Evolutionary conservation across 2,888 invertebrate genomes (phyloP), one percentile per base, ranked within the genome.

Genomic region (Gymnocheta viridis): DNA sequence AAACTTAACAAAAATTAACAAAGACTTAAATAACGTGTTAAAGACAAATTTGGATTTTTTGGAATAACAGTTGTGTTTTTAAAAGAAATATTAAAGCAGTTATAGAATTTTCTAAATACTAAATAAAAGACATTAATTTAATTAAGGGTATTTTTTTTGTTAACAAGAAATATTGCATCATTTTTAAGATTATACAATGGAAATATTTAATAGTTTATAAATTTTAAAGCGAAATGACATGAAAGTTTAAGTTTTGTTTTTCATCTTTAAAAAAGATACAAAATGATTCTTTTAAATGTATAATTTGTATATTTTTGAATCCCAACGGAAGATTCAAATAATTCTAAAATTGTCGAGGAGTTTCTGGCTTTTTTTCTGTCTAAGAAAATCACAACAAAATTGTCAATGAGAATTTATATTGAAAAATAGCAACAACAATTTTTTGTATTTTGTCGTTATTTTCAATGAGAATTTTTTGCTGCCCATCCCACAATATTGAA

Each of bases 1-100:
- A 44, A 82, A 78, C 64, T 83, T 76, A 74, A 79, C 64, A 83
- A 79, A 49, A 83, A 79, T 79, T 70, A 83, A 83, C 82, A 83
- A 83, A 64, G 49, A 44, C 41, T 72, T 64, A 74, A 78, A 22
- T 5, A 29, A 66, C 19, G 10, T 19, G 12, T 10, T 35, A 0
- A 35, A 51, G 73, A 19, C 17, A 3, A 62, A 62, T 62, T 60
- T 44, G 2, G 14, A 27, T 51, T 51, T 47, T 38, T 1, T 41
- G n/a, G n/a, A n/a, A n/a, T n/a, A n/a, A 5, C 41, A 41, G 41
- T 41, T 41, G 2, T 47, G 2, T 19, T 49, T 49, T 66, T 35
- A 3, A 35, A 38, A 27, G 10, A 54, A 19, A 17, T 19, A 54
- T 38, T 82, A 44, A 38, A 60, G 60, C 41, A 67, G 35, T 70